Percentiles rank a stretch among this genome's conserved stretches.
These are phyloP conservation scores for Paracanthobrama guichenoti DNA, from an alignment of 2,113 vertebrate species.

Conservation along the genomic window DNA sequence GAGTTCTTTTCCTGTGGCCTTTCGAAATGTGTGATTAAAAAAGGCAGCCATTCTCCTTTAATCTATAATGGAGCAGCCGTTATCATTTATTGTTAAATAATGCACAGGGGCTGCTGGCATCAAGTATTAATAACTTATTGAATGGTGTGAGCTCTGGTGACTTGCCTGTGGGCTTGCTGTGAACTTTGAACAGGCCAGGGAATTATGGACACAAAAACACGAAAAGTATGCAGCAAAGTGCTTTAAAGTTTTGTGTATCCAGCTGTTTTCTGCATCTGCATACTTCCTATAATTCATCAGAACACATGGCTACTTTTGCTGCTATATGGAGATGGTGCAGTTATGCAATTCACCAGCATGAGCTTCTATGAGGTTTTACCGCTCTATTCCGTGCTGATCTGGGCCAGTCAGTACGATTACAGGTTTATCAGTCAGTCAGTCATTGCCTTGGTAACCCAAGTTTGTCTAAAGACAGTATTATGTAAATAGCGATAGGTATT, in stretches of 20 bases:
- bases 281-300: background rate
- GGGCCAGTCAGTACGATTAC: too few relatives aligned
- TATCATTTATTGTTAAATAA: slow-evolving; percentile 79
- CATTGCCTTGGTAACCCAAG: too few relatives aligned
- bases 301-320: too few relatives aligned
- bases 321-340: too few relatives aligned
- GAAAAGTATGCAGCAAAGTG: slow-evolving; percentile 21
- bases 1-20: slow-evolving; percentile 53
- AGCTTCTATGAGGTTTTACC: too few relatives aligned
- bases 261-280: background rate
- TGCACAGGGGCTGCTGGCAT: slow-evolving; percentile 72
- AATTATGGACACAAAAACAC: slow-evolving; percentile 2
- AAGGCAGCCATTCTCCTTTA: slow-evolving; percentile 59
- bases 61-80: slow-evolving; percentile 77
- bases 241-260: slow-evolving; percentile 39
- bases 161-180: slow-evolving; percentile 65
- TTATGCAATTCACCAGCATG: too few relatives aligned
- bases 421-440: too few relatives aligned
- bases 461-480: too few relatives aligned
- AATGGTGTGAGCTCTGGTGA: slow-evolving; percentile 68
- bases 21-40: slow-evolving; percentile 68
- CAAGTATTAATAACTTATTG: slow-evolving; percentile 79
- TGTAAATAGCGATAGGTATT: too few relatives aligned
- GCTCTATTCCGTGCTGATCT: too few relatives aligned
- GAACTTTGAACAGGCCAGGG: slow-evolving; percentile 54